Base-by-base conservation (phyloP, 1,140 invertebrate species). In the Centruroides sculpturatus region DNA sequence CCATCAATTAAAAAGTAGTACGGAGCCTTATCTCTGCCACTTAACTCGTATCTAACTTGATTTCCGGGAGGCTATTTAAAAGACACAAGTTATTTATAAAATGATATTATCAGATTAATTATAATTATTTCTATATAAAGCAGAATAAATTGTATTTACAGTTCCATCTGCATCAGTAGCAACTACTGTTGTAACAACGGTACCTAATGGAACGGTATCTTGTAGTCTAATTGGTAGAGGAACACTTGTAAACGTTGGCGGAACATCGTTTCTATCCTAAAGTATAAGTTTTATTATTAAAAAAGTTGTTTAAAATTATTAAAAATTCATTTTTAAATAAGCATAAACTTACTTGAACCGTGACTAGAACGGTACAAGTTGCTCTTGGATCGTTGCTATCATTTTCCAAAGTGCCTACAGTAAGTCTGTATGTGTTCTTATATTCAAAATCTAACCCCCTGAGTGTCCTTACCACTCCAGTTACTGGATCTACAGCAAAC, bases 1-100 rank as follows among this genome's bases (percentile, higher is more conserved):
- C 87, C 80, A 74, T 92, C 87, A 6, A 93, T 85, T 63, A 87
- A 82, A 76, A 93, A 92, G 70, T 89, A 92, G 67, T 86, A 85
- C 0, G 78, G 77, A 0, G 87, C 82, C 69, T 87, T 87, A 41
- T 84, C 86, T 35, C 85, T 75, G 0, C 87, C 88, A 12, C 84
- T 83, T 8, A 92, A 78, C 73, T 91, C 86, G 70, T 92, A 92
- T 13, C 82, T 78, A 12, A 85, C 76, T 78, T 82, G 65, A 59
- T 50, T 65, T 55, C 64, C 64, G 6, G 66, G 60, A 47, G 61
- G 54, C 63, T 62, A 12, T 5, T 56, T 60, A 12, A 56, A 50
- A 52, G 51, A 35, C 4, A 23, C 47, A 12, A 5, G 12, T 34
- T 56, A 41, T 47, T 12, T 23, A 23, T 23, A 23, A 23, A 23